Evolutionary conservation across 2,888 invertebrate genomes (phyloP), one percentile per base, ranked within the genome.

Genomic region (Amblyteles armatorius): DNA sequence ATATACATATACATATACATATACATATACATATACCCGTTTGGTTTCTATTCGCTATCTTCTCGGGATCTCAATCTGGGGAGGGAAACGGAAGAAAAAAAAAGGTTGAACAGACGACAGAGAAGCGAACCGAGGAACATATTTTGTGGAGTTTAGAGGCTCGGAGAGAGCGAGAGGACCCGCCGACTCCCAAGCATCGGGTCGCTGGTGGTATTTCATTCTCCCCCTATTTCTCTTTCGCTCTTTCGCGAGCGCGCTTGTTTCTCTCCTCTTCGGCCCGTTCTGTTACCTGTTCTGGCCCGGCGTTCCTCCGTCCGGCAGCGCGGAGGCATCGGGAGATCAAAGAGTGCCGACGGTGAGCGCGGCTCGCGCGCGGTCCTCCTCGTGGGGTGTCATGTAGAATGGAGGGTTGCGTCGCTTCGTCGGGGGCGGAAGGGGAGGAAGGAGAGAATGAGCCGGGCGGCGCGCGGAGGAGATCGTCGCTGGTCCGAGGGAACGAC

Each of bases 91-190:
- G 71, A 63, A 65, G 55, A 48, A 55, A 77, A 78, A 79, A 60
- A 82, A 57, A 74, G 36, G 26, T 33, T 65, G 29, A 57, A 79
- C 26, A 72, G 60, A 71, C 36, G 87, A 90, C 87, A 86, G 88
- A 87, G 88, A 90, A 88, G 88, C 85, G 86, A 44, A 55, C 69
- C 74, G 63, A 87, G 84, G 87, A 88, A 90, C 89, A 91, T 90
- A 90, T 92, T 92, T 91, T 87, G 89, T 91, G 88, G 87, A 91
- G 90, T 91, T 91, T 91, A 91, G 91, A 90, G 89, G 79, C 81
- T 79, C 87, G 74, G 87, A 85, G 83, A 74, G 86, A 68, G 44
- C 7, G 78, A 86, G 78, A 86, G 88, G 88, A 88, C 83, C 85
- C 80, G 78, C 72, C 78, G 67, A 85, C 85, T 87, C 82, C 74